Base-by-base conservation (phyloP, 2,888 invertebrate species). In the Tyria jacobaeae region DNA sequence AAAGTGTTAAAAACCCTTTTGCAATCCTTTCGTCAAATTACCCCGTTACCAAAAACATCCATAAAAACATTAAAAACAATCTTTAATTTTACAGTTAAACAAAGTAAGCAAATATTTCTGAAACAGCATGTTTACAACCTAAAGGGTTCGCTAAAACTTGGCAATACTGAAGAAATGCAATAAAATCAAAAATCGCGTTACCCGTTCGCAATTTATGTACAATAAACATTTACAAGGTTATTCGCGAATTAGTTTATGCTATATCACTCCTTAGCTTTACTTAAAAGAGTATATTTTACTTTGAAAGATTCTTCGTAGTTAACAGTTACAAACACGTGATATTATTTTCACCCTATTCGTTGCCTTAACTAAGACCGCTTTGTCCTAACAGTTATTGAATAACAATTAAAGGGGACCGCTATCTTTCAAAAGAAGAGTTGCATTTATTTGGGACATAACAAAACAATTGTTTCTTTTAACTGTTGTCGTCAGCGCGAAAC, bases 371-470 rank as follows among this genome's bases (percentile, higher is more conserved):
- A 83, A 81, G 81, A 85, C 86, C 81, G 88, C 89, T 88, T 81
- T 84, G 84, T 87, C 68, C 74, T 69, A 82, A 88, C 87, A 78
- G 82, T 84, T 82, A 80, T 83, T 84, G 76, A 84, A 83, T 84
- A 84, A 85, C 83, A 74, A 85, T 83, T 80, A 83, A 89, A 89
- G 83, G 83, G 86, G 74, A 88, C 92, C 92, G 92, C 92, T 93
- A 89, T 78, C 76, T 75, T 72, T 85, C 80, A 84, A 85, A 82
- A 70, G 70, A 78, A 89, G 91, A 88, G 91, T 93, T 93, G 91
- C 92, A 92, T 91, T 89, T 90, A 91, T 89, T 82, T 81, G 78
- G 85, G 80, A 85, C 86, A 81, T 66, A 73, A 68, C 78, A 77
- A 79, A 61, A 71, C 81, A 76, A 87, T 82, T 77, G 78, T 75